Evolutionary conservation across 2,113 vertebrate species (phyloP).

Genomic region (Callithrix jacchus): DNA sequence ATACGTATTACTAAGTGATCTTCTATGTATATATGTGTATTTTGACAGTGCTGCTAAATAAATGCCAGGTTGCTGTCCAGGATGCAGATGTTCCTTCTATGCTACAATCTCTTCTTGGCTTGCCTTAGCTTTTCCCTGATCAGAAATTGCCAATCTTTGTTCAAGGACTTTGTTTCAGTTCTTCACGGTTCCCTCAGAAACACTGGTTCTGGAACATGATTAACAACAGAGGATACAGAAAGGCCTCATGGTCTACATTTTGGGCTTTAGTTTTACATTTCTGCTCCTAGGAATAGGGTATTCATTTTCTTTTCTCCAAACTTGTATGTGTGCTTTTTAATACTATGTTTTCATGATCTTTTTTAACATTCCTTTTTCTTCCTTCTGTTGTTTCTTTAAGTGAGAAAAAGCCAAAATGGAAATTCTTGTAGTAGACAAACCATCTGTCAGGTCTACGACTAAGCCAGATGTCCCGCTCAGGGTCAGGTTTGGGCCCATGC

Average conservation of each 20-base stretch:
- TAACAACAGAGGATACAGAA: neutral
- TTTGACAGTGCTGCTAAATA: neutral
- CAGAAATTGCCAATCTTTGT: neutral
- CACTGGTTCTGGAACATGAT: neutral
- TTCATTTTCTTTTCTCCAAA: neutral
- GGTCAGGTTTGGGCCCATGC: too few species aligned
- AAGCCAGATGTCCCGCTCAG: too few species aligned
- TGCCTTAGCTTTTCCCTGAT: neutral
- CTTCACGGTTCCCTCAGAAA: neutral
- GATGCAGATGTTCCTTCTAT: neutral
- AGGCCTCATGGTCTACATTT: neutral
- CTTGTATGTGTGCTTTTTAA: neutral
- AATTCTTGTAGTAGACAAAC: neutral
- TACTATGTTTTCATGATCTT: neutral
- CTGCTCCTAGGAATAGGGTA: neutral
- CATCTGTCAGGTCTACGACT: too few species aligned
- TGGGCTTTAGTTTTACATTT: neutral
- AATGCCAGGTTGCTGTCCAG: neutral
- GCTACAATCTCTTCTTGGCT: neutral
- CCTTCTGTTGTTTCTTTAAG: neutral
- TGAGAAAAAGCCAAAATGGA: slow-evolving; percentile 1
- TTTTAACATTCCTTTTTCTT: neutral
- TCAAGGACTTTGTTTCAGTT: neutral
- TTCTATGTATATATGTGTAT: neutral
- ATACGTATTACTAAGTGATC: neutral